Evolutionary conservation across 1,140 invertebrate genomes (phyloP).

Genomic region (Heliconius nattereri): DNA sequence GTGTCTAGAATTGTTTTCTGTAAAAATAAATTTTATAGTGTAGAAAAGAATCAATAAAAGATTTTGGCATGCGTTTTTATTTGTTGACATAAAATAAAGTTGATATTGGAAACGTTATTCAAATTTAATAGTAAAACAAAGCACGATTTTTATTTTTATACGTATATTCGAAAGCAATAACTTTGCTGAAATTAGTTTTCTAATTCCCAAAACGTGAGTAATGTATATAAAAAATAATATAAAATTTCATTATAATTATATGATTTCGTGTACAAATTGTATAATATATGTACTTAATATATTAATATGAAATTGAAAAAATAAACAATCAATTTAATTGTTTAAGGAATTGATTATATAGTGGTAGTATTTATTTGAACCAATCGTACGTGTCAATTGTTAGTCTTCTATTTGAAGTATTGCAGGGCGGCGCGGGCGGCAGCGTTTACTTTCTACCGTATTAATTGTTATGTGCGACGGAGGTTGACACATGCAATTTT

Average conservation of each 20-base stretch:
- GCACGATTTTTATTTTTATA: background rate
- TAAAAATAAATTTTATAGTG: background rate
- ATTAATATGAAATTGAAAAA: background rate
- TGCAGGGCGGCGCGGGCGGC: constrained; percentile 47
- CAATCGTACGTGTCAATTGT: constrained; percentile 63
- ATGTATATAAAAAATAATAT: constrained; percentile 1
- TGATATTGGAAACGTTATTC: background rate
- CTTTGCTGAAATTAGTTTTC: background rate
- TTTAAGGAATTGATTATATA: constrained; percentile 24
- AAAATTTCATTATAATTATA: background rate
- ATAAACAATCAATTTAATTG: background rate
- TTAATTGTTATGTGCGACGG: constrained; percentile 77
- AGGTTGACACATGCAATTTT: constrained; percentile 76
- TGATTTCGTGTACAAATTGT: background rate
- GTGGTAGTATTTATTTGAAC: constrained; percentile 29
- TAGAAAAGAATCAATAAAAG: background rate
- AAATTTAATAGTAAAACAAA: background rate
- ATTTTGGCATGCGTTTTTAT: background rate
- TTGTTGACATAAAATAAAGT: background rate
- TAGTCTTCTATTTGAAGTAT: constrained; percentile 65
- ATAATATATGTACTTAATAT: background rate
- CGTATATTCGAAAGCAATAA: background rate
- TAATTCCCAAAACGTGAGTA: background rate
- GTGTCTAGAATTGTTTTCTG: background rate
- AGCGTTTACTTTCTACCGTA: constrained; percentile 76